A percentile compares a stretch with the other conserved stretches of the same genome.
These are phyloP conservation scores for Adrianichthys oophorus DNA, from an alignment of 2,797 vertebrate genomes.

Conservation along the genomic window DNA sequence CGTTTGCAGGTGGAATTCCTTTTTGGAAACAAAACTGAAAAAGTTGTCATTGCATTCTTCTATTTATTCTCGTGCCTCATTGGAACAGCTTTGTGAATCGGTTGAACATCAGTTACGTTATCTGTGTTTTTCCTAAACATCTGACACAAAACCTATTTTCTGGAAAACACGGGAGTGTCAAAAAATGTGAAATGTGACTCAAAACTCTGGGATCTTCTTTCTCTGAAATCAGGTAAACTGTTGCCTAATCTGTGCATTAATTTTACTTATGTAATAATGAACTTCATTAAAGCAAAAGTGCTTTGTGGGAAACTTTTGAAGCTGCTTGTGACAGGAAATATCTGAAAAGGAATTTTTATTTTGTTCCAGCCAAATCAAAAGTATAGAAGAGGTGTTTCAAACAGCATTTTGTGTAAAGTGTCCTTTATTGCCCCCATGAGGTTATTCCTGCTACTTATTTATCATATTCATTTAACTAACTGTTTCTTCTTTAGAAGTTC, in stretches of 20 bases:
- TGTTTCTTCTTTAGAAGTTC: too few species aligned
- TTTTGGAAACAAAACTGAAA: too few species aligned
- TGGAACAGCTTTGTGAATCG: background rate
- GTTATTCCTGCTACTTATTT: too few species aligned
- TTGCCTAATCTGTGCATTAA: too few species aligned
- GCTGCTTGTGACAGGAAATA: constrained; percentile 18
- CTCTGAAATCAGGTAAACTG: constrained; percentile 16
- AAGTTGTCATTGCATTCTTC: too few species aligned
- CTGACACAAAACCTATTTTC: background rate
- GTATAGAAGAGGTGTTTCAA: background rate
- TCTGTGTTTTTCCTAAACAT: background rate
- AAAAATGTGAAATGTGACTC: background rate
- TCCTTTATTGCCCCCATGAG: too few species aligned
- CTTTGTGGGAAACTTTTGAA: constrained; percentile 16
- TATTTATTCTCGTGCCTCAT: constrained; percentile 42
- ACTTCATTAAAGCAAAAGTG: background rate
- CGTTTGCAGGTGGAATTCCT: background rate
- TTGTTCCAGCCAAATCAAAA: background rate
- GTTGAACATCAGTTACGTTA: constrained; percentile 3
- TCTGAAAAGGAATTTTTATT: constrained; percentile 2
- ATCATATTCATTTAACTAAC: too few species aligned
- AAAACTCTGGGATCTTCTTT: background rate
- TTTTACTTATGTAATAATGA: background rate
- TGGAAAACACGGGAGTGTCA: constrained; percentile 4
- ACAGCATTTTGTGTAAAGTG: background rate